These are phyloP conservation scores for Uria aalge DNA, from an alignment of 2,113 vertebrate species.

Conservation along the genomic window DNA sequence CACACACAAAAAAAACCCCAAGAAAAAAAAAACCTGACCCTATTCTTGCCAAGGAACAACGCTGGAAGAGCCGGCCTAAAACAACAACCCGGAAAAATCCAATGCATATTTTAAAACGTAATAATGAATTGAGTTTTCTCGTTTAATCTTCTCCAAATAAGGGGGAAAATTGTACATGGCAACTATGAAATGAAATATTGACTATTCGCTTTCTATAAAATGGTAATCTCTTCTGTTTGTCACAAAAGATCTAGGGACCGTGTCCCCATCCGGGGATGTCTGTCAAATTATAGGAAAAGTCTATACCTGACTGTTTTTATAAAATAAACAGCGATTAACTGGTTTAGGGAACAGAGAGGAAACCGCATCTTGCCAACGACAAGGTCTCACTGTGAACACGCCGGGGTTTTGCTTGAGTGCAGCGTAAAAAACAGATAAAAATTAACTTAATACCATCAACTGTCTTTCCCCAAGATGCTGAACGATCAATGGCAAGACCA, in stretches of 20 bases:
- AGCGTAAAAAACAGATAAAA: neutral
- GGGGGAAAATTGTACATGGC: neutral
- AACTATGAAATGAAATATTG: slow-evolving; percentile 43
- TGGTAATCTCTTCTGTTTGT: neutral
- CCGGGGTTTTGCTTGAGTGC: neutral
- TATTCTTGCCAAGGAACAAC: neutral
- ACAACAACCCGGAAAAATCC: neutral
- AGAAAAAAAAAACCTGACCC: no score
- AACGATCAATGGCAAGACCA: neutral
- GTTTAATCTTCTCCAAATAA: slow-evolving; percentile 10
- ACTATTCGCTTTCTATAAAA: slow-evolving; percentile 14
- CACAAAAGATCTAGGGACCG: neutral
- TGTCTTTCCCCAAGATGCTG: neutral
- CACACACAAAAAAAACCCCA: no score
- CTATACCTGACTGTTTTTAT: neutral
- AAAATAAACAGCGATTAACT: neutral
- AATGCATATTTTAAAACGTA: neutral
- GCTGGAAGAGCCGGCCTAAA: neutral
- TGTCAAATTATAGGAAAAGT: neutral
- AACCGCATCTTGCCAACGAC: neutral
- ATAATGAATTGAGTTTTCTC: slow-evolving; percentile 54
- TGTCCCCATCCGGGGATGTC: neutral
- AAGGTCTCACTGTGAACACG: neutral
- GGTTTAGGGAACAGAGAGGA: neutral
- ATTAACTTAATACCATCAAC: neutral